Evolutionary conservation across 2,113 vertebrate species (phyloP).

Genomic region (Strigops habroptila): DNA sequence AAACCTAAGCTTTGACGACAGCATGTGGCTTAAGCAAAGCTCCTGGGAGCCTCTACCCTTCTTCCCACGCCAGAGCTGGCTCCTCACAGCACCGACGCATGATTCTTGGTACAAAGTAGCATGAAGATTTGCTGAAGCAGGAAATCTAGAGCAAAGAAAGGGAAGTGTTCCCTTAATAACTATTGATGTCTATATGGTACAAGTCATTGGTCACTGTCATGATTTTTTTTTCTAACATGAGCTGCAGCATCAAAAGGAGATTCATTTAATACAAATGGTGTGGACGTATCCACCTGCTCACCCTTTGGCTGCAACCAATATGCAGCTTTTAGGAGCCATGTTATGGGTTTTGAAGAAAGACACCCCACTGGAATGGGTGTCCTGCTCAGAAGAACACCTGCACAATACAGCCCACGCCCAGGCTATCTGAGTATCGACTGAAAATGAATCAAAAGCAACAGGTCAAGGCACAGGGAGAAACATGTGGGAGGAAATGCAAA

Average conservation of each 20-base stretch:
- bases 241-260: not conserved
- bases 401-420: not conserved
- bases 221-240: not conserved
- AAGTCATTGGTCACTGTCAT: not conserved
- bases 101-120: not conserved
- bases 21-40: not conserved
- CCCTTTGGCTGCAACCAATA: not conserved
- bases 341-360: not conserved
- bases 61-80: not conserved
- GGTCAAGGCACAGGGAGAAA: not conserved
- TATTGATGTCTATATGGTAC: not conserved
- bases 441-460: not conserved
- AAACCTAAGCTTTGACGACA: not conserved
- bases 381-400: not conserved
- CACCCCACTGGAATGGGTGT: not conserved
- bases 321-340: not conserved
- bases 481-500: not conserved
- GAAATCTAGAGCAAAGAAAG: not conserved
- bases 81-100: rapidly evolving
- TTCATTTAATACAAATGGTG: not conserved
- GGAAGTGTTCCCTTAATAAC: not conserved
- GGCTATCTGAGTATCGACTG: not conserved
- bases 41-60: not conserved
- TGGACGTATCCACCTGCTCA: not conserved
- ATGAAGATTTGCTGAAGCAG: not conserved